Evolutionary conservation across 1,140 invertebrate species (phyloP), one percentile per base, ranked within the genome.

Genomic region (Camponotus vicinus): DNA sequence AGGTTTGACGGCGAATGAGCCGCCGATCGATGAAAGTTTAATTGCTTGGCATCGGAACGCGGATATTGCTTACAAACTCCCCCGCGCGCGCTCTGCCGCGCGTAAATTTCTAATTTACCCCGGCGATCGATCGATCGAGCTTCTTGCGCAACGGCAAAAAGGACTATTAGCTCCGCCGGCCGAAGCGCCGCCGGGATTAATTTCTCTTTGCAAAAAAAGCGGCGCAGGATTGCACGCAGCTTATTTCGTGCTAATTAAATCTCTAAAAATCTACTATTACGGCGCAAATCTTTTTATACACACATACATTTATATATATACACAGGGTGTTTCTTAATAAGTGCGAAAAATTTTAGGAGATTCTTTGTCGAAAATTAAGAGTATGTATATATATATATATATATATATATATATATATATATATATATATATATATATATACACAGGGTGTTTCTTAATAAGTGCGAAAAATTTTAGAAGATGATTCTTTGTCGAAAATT

Each of bases 31-130:
- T 83, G 69, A 75, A 83, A 83, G 79, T 83, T 83, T 83, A 83
- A 83, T 83, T 83, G 79, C 79, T 73, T 73, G 69, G 69, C 79
- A 83, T 83, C 55, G 79, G 79, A 83, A 83, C 79, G 79, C 79
- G 79, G 79, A 83, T 83, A 83, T 83, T 83, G 79, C 79, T 83
- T 83, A 83, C 79, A 83, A 83, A 83, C 79, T 83, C 79, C 40
- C 27, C 79, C 49, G 49, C 49, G 13, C 5, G 49, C 49, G 69
- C 79, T 37, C 79, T 73, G 45, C 79, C 69, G 69, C 79, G 79
- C 69, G 79, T 83, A 75, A 83, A 83, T 83, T 83, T 75, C 79
- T 83, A 73, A 83, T 83, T 83, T 83, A 75, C 79, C 69, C 79
- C 27, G 69, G 27, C 79, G 69, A 83, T 83, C 79, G 78, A 80